Evolutionary conservation across 2,888 invertebrate species (phyloP), one percentile per base, ranked within the genome.

Genomic region (Ligdia adustata): DNA sequence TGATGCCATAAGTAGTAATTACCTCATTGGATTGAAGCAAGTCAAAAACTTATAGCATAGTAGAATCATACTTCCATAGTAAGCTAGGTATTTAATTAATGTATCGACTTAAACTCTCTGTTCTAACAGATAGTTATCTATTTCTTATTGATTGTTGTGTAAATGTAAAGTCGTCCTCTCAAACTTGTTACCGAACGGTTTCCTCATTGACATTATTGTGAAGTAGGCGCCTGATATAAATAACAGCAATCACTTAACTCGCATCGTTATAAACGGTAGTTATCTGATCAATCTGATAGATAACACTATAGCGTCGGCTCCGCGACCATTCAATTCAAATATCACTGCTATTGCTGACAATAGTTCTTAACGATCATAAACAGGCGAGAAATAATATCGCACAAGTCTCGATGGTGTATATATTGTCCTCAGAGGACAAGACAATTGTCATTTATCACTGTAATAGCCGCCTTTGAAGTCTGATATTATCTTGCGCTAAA

Each of bases 361-460:
- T 85, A 78, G 78, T 76, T 77, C 79, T 84, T 86, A 87, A 88
- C 86, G 85, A 82, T 79, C 79, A 75, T 79, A 82, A 79, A 75
- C 72, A 72, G 78, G 76, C 79, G 76, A 75, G 81, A 79, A 82
- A 80, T 84, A 88, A 81, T 86, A 86, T 84, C 75, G 79, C 80
- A 82, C 80, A 67, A 71, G 69, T 72, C 74, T 75, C 74, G 78
- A 76, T 79, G 77, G 68, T 69, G 74, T 80, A 84, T 86, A 85
- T 86, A 88, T 88, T 85, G 83, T 82, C 69, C 65, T 67, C 71
- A 69, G 72, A 80, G 79, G 85, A 85, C 86, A 85, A 83, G 78
- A 84, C 86, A 85, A 87, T 87, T 81, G 86, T 84, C 84, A 82
- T 88, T 87, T 86, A 88, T 88, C 86, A 86, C 70, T 69, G 74